phyloP scores from a whole-genome alignment of 1,140 invertebrate species.

The Ips nitidus region DNA sequence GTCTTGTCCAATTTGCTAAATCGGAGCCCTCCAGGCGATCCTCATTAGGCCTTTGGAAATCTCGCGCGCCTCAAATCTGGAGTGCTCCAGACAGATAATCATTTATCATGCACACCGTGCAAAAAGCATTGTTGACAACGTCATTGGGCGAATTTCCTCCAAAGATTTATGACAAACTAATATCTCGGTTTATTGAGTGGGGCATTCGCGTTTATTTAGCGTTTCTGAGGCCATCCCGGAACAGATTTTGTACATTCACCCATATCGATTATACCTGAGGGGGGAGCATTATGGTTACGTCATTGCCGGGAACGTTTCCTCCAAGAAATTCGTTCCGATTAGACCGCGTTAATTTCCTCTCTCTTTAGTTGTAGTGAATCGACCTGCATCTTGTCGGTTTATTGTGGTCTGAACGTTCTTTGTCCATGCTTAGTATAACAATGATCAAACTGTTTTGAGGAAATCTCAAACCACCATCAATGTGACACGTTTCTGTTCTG shows the following conservation, averaged over 20 bases:
- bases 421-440: no score
- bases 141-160: background rate
- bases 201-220: background rate
- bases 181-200: no score
- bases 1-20: background rate
- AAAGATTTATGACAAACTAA: conserved; percentile 3
- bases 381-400: background rate
- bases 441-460: no score
- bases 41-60: conserved; percentile 15
- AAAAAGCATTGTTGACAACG: conserved; percentile 10
- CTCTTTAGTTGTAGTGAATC: background rate
- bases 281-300: background rate
- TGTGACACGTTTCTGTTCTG: no score
- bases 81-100: conserved; percentile 9
- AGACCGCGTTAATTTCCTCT: background rate
- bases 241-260: background rate
- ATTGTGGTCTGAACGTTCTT: no score
- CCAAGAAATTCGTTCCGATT: conserved; percentile 1
- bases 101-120: conserved; percentile 7
- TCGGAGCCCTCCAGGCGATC: conserved; percentile 1
- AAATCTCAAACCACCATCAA: no score
- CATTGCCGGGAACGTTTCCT: background rate
- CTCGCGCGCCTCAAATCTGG: conserved; percentile 9
- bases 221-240: background rate
- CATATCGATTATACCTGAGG: background rate